Conservation (phyloP, 2,888 invertebrate genomes). For the Xylocampa areola region DNA sequence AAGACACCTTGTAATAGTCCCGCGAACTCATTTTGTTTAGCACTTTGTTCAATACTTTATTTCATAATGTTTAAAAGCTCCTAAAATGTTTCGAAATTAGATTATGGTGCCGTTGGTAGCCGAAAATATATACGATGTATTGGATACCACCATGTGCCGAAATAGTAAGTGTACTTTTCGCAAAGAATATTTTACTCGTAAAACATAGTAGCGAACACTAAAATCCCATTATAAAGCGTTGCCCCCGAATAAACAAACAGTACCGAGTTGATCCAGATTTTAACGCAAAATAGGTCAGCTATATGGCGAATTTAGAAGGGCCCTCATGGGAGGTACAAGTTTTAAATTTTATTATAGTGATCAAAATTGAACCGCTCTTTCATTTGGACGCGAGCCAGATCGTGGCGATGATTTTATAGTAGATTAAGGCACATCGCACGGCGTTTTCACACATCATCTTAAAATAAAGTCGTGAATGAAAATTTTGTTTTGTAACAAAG, state of each 20-base stretch:
- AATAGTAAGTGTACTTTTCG: conserved; percentile 21
- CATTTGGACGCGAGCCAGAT: conserved; percentile 69
- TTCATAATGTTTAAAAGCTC: conserved; percentile 57
- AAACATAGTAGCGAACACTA: conserved; percentile 56
- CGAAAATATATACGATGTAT: conserved; percentile 67
- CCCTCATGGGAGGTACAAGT: conserved; percentile 66
- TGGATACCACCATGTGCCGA: conserved; percentile 72
- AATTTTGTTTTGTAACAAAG: conserved; percentile 27
- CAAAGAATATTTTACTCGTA: conserved; percentile 33
- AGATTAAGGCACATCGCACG: conserved; percentile 18
- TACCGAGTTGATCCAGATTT: conserved; percentile 61
- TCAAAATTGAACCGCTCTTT: conserved; percentile 53
- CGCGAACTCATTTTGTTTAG: conserved; percentile 79
- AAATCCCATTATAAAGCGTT: conserved; percentile 48
- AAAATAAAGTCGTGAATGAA: conserved; percentile 59
- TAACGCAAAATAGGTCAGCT: conserved; percentile 71
- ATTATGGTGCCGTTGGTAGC: conserved; percentile 63
- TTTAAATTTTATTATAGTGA: conserved; percentile 67
- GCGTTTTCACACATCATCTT: conserved; percentile 40
- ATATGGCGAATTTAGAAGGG: conserved; percentile 73
- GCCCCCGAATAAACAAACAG: conserved; percentile 42
- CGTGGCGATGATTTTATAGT: conserved; percentile 53
- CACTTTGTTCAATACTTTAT: conserved; percentile 50
- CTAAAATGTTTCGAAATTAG: conserved; percentile 50
- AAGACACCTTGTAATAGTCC: conserved; percentile 83